Conservation (phyloP, 2,113 vertebrate genomes). For the Antechinus flavipes region DNA sequence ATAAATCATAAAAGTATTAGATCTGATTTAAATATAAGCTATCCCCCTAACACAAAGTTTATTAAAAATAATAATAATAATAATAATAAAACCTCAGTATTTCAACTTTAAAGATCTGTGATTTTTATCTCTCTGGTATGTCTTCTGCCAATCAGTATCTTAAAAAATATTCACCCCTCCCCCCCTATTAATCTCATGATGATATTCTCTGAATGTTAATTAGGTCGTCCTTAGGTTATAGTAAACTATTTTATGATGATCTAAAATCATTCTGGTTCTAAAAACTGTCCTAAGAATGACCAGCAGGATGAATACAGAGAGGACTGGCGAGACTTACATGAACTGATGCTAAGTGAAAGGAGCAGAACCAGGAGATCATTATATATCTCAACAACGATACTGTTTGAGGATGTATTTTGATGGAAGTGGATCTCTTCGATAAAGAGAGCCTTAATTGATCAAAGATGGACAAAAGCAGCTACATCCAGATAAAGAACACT, state of each 20-base stretch:
- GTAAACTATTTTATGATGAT: background rate
- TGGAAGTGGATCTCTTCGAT: too few species aligned
- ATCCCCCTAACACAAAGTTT: background rate
- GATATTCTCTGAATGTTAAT: background rate
- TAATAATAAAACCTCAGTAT: background rate
- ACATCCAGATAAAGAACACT: too few species aligned
- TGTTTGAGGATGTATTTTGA: too few species aligned
- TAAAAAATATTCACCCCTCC: background rate
- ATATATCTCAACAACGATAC: too few species aligned
- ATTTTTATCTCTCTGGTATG: background rate
- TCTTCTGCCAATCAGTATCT: background rate
- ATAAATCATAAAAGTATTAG: constrained; percentile 39
- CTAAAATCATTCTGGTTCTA: background rate
- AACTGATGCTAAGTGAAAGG: too few species aligned
- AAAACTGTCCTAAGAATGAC: background rate
- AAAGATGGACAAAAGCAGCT: too few species aligned
- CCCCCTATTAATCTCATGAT: background rate
- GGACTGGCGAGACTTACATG: too few species aligned
- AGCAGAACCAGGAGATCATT: too few species aligned
- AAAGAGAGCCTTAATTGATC: too few species aligned
- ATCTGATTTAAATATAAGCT: background rate
- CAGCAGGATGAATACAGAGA: too few species aligned
- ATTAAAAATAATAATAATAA: background rate
- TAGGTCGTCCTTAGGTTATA: background rate
- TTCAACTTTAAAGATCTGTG: background rate